Evolutionary conservation across 2,888 invertebrate genomes (phyloP), one percentile per base, ranked within the genome.

Genomic region (Dicycla oo): DNA sequence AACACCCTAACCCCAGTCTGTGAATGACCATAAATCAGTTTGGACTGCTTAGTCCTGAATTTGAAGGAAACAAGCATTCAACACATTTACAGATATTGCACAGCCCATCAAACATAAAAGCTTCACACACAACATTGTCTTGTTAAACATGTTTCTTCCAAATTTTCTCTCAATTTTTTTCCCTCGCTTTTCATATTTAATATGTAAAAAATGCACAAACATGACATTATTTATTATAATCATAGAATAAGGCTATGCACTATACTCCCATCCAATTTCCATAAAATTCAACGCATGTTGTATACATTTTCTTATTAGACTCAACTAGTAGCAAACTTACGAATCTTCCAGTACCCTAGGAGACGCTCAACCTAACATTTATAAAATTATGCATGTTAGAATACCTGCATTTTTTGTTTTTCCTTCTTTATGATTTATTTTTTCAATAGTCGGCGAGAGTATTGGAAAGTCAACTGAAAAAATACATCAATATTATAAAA

Each of bases 391-490:
- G 92, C 92, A 92, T 92, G 91, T 83, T 88, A 88, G 84, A 80
- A 62, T 71, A 88, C 86, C 87, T 82, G 87, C 88, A 89, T 86
- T 87, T 88, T 73, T 88, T 85, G 76, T 88, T 89, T 88, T 81
- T 88, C 85, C 88, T 89, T 87, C 87, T 89, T 91, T 93, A 91
- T 89, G 89, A 88, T 90, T 89, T 92, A 91, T 93, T 92, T 92
- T 90, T 92, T 95, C 93, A 96, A 94, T 97, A 98, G 98, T 97
- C 97, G 93, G 96, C 97, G 93, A 97, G 97, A 96, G 96, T 97
- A 93, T 96, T 98, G 96, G 97, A 98, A 97, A 96, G 96, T 93
- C 97, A 97, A 93, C 95, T 98, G 95, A 97, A 97, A 96, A 97
- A 97, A 95, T 97, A 97, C 95, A 96, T 97, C 94, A 97, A 96